Conservation (phyloP, 2,797 vertebrate genomes). For the Oceanodroma leucorhoa region DNA sequence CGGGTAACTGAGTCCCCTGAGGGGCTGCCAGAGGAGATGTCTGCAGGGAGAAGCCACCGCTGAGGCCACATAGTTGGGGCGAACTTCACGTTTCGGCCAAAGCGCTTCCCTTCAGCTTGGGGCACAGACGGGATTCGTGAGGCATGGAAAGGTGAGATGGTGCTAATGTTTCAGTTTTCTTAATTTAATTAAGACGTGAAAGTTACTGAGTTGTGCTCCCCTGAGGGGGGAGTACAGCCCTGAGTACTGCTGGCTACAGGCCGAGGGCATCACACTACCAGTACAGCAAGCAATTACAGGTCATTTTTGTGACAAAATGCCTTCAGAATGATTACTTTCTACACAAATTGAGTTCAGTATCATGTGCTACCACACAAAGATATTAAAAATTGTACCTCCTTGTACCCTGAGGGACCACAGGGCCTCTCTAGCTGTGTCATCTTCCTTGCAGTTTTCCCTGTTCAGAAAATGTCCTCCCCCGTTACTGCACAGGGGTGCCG, state of each 20-base stretch:
- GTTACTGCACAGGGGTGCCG: background rate
- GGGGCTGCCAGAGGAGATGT: background rate
- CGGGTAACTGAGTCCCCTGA: fast-evolving
- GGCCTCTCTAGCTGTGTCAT: fast-evolving
- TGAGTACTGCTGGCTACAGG: background rate
- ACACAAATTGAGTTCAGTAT: background rate
- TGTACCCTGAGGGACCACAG: background rate
- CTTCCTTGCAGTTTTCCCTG: background rate
- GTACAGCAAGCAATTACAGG: background rate
- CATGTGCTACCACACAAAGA: background rate
- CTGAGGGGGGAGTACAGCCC: background rate
- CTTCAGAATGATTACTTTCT: background rate
- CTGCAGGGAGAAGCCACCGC: background rate
- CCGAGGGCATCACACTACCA: background rate
- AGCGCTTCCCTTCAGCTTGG: background rate
- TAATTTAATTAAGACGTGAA: background rate
- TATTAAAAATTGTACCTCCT: background rate
- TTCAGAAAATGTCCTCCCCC: background rate
- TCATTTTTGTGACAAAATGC: background rate
- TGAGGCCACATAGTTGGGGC: fast-evolving
- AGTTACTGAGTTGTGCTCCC: background rate
- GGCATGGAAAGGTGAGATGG: background rate
- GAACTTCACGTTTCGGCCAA: fast-evolving
- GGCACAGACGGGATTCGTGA: fast-evolving
- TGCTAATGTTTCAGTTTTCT: background rate